Conservation (phyloP, 2,888 invertebrate genomes). For the Lochmaea capreae region DNA sequence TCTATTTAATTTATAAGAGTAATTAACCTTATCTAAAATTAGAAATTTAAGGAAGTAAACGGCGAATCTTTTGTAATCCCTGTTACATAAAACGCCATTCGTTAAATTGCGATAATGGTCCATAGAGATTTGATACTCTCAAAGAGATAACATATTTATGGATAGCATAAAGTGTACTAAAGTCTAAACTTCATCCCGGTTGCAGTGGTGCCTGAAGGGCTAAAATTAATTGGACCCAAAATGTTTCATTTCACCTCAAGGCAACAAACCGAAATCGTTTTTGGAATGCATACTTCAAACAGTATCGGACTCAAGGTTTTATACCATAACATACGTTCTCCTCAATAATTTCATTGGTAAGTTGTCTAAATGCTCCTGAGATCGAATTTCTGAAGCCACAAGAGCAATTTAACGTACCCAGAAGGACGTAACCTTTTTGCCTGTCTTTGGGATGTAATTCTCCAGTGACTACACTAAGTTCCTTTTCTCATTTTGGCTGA, state of each 20-base stretch:
- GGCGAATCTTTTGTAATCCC: constrained; percentile 51
- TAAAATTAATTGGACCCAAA: constrained; percentile 61
- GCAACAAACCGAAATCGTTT: constrained; percentile 54
- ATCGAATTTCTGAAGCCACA: too few species aligned
- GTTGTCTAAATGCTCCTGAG: too few species aligned
- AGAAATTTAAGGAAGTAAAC: constrained; percentile 23
- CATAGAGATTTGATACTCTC: constrained; percentile 64
- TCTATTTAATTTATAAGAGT: too few species aligned
- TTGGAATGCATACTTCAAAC: constrained; percentile 51
- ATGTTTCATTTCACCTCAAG: constrained; percentile 60
- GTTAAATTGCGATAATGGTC: constrained; percentile 65
- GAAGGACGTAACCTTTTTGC: too few species aligned
- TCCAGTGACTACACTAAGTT: too few species aligned
- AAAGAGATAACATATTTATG: constrained; percentile 63
- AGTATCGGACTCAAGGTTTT: constrained; percentile 25
- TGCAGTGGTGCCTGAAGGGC: constrained; percentile 58
- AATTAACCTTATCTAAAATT: constrained; percentile 29
- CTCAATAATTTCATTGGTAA: too few species aligned
- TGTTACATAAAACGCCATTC: constrained; percentile 60
- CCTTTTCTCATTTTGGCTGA: too few species aligned
- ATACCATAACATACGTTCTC: neutral
- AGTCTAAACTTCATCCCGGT: constrained; percentile 56
- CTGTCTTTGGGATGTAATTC: too few species aligned
- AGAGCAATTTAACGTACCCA: too few species aligned
- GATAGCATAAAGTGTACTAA: constrained; percentile 60